Percentiles rank a stretch among this genome's conserved stretches.
Conservation (phyloP, 1,140 invertebrate species). For the Diorhabda sublineata region DNA sequence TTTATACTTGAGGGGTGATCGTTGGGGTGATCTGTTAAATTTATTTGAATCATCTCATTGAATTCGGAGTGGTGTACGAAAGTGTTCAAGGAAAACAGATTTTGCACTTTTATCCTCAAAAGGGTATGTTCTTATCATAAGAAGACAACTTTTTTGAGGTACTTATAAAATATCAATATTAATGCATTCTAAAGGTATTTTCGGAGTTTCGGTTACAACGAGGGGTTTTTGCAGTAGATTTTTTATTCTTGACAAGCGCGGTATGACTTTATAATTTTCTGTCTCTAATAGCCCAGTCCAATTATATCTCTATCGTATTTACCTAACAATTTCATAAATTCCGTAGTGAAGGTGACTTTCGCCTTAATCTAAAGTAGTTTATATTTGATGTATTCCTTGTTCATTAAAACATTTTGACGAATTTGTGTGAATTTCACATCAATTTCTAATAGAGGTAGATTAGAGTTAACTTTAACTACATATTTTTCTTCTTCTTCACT, state of each 20-base stretch:
- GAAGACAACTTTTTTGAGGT: constrained; percentile 16
- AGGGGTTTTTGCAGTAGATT: too few species aligned
- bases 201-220: too few species aligned
- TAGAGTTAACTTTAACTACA: constrained; percentile 15
- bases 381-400: not conserved
- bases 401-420: constrained; percentile 18
- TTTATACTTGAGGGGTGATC: constrained; percentile 22
- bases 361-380: constrained; percentile 5
- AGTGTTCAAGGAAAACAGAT: constrained; percentile 2
- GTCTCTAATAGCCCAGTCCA: too few species aligned
- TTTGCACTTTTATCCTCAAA: too few species aligned
- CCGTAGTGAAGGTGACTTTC: constrained; percentile 17
- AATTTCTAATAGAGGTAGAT: too few species aligned
- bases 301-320: too few species aligned
- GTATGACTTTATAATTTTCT: too few species aligned
- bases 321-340: constrained; percentile 1
- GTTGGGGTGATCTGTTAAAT: constrained; percentile 19
- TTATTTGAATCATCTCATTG: constrained; percentile 19
- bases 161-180: not conserved
- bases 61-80: constrained; percentile 19
- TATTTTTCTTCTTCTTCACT: constrained; percentile 5
- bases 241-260: too few species aligned
- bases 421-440: constrained; percentile 8
- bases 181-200: constrained; percentile 11
- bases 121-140: constrained; percentile 17